A percentile compares a stretch with the other conserved stretches of the same genome.
Conservation (phyloP, 2,797 vertebrate genomes). For the Chelon labrosus region DNA sequence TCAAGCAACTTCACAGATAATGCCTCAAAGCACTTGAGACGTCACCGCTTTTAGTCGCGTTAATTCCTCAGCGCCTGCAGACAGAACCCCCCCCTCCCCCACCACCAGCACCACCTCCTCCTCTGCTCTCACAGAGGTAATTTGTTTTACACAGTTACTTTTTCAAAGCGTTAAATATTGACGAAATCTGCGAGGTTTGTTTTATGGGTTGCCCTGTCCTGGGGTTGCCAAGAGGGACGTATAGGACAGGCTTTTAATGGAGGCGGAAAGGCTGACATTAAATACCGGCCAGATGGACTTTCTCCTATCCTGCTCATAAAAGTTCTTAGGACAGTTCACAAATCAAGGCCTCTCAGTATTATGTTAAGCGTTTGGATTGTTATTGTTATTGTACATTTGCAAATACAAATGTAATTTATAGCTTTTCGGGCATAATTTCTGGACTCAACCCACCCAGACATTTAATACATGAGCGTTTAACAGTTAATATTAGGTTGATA, state of each 20-base stretch:
- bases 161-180: conserved; percentile 79
- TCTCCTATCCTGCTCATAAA: conserved; percentile 86
- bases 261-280: conserved; percentile 79
- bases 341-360: conserved; percentile 85
- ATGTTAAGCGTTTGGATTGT: conserved; percentile 84
- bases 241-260: conserved; percentile 80
- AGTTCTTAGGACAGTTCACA: conserved; percentile 84
- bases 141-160: conserved; percentile 82
- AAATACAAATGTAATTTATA: conserved; percentile 84
- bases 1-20: conserved; percentile 76
- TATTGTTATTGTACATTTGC: conserved; percentile 88
- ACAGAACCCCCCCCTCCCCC: conserved; percentile 48
- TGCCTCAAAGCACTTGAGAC: conserved; percentile 70
- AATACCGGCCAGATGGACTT: conserved; percentile 86
- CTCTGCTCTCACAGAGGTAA: conserved; percentile 59
- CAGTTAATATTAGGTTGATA: conserved; percentile 78
- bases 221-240: conserved; percentile 76
- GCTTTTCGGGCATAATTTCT: conserved; percentile 73
- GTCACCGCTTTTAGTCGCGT: conserved; percentile 68
- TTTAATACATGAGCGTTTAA: conserved; percentile 74
- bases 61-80: conserved; percentile 72
- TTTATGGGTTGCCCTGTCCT: conserved; percentile 77
- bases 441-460: conserved; percentile 75
- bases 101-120: conserved; percentile 7
- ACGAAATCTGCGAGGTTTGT: conserved; percentile 72